Percentiles rank a stretch among this genome's conserved stretches.
These are phyloP conservation scores for Oxyruncus cristatus DNA, from an alignment of 2,113 vertebrate genomes.

Conservation along the genomic window DNA sequence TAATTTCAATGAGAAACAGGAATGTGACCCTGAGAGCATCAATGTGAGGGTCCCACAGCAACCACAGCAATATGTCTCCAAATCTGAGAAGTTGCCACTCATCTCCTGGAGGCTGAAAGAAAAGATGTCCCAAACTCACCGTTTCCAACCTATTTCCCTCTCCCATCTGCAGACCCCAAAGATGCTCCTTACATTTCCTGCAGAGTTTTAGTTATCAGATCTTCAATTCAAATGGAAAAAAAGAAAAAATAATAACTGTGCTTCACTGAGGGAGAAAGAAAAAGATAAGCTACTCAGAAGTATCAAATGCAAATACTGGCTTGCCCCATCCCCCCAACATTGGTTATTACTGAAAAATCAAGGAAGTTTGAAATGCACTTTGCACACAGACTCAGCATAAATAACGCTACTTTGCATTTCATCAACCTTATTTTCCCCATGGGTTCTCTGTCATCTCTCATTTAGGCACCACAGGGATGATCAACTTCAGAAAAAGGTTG, in stretches of 20 bases:
- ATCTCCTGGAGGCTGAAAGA: neutral
- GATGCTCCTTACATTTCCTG: neutral
- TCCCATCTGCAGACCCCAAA: neutral
- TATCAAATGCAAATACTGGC: conserved; percentile 9
- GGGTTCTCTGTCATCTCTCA: conserved; percentile 57
- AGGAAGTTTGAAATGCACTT: conserved; percentile 56
- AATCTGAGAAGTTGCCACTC: neutral
- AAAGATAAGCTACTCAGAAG: neutral
- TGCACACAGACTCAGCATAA: conserved; percentile 45
- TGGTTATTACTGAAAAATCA: conserved; percentile 48
- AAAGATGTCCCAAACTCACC: neutral
- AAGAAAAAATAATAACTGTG: neutral
- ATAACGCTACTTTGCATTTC: conserved; percentile 47
- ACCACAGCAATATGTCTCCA: neutral
- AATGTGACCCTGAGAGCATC: neutral
- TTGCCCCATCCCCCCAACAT: neutral
- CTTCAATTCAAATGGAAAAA: neutral
- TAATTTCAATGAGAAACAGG: neutral
- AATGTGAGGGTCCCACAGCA: neutral
- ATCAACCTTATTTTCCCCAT: conserved; percentile 59
- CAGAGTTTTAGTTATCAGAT: neutral
- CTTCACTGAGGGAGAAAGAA: neutral
- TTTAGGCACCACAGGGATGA: conserved; percentile 62
- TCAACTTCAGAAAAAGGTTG: conserved; percentile 49
- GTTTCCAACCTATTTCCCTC: neutral